Conservation (phyloP, 2,113 vertebrate genomes). For the Paralichthys olivaceus region DNA sequence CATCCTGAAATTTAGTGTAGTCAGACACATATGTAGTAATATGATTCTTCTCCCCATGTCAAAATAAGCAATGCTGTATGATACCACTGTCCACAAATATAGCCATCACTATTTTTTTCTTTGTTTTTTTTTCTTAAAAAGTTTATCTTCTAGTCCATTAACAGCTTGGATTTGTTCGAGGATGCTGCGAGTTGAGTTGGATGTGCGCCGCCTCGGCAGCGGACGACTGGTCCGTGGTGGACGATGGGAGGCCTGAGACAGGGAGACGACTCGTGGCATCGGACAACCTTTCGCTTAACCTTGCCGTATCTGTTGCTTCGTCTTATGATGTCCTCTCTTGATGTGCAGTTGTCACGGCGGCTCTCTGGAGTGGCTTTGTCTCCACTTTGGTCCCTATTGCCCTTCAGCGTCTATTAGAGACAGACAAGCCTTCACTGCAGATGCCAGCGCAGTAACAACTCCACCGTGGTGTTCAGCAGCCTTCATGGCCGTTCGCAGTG, state of each 20-base stretch:
- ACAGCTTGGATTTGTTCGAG: conserved; percentile 56
- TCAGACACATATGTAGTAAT: conserved; percentile 92
- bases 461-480: conserved; percentile 54
- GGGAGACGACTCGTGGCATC: conserved; percentile 85
- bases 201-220: conserved; percentile 59
- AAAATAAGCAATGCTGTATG: conserved; percentile 92
- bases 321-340: conserved; percentile 50
- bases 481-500: conserved; percentile 70
- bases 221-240: conserved; percentile 71
- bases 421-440: conserved; percentile 58
- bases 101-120: conserved; percentile 86
- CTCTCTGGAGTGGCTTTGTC: conserved; percentile 61
- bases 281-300: conserved; percentile 67
- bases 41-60: conserved; percentile 86
- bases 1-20: conserved; percentile 97
- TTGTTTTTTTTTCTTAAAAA: conserved; percentile 67
- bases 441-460: conserved; percentile 54
- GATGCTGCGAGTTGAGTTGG: conserved; percentile 86
- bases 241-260: conserved; percentile 88
- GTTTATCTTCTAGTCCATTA: conserved; percentile 55
- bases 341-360: conserved; percentile 57
- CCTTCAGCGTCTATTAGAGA: conserved; percentile 68
- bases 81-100: conserved; percentile 90
- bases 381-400: conserved; percentile 73
- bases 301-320: conserved; percentile 75